Evolutionary conservation across 2,888 invertebrate species (phyloP).

Genomic region (Arctia plantaginis): DNA sequence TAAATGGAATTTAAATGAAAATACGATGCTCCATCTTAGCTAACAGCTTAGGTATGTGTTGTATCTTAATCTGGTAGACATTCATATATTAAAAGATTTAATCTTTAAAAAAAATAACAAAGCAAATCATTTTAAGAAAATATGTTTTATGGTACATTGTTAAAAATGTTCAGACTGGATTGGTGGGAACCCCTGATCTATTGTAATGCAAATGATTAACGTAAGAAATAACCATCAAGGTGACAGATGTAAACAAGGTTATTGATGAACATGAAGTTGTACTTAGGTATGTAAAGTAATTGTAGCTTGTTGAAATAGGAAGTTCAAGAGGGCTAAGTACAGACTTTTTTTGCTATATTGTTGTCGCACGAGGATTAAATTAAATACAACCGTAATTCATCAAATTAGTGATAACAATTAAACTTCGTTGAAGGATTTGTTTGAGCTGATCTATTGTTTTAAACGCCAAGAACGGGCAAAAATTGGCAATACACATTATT

Average conservation of each 20-base stretch:
- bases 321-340: not conserved
- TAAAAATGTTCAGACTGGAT: constrained; percentile 1
- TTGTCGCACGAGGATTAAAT: no score
- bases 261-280: constrained; percentile 11
- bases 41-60: not conserved
- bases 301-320: no score
- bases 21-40: not conserved
- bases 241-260: constrained; percentile 35
- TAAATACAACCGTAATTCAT: no score
- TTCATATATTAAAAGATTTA: not conserved
- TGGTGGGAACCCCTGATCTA: constrained; percentile 13
- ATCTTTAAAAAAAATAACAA: not conserved
- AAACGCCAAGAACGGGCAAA: no score
- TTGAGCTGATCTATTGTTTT: no score
- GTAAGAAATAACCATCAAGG: constrained; percentile 33
- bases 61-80: not conserved
- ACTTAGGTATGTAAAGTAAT: not conserved
- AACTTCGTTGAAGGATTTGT: not conserved
- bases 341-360: no score
- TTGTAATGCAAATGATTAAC: constrained; percentile 20
- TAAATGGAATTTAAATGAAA: not conserved
- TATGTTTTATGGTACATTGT: constrained; percentile 1
- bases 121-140: not conserved
- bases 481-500: no score
- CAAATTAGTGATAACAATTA: not conserved